These are phyloP conservation scores for Hypolimnas misippus DNA, from an alignment of 2,888 invertebrate species.

Conservation along the genomic window DNA sequence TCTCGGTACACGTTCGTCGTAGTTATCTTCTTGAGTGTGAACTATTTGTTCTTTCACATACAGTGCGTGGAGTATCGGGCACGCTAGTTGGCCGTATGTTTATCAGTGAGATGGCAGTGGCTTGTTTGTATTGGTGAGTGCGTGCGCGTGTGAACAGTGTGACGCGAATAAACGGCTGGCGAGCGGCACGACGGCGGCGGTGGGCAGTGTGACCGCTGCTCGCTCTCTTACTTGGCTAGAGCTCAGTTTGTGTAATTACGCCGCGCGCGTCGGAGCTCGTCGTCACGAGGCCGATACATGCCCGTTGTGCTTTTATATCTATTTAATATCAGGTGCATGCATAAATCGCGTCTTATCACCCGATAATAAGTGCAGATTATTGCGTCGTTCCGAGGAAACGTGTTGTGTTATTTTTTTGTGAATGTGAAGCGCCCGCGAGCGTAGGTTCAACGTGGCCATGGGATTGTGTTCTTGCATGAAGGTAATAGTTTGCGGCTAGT, in stretches of 20 bases:
- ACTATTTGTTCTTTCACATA: constrained; percentile 13
- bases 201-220: constrained; percentile 52
- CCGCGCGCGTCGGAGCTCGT: constrained; percentile 71
- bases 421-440: constrained; percentile 63
- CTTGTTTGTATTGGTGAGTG: constrained; percentile 77
- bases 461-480: constrained; percentile 72
- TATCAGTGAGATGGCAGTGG: constrained; percentile 52
- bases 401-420: constrained; percentile 60
- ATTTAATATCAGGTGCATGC: constrained; percentile 62
- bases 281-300: constrained; percentile 68
- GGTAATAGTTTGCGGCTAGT: constrained; percentile 70
- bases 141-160: constrained; percentile 74
- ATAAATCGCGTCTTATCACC: constrained; percentile 72
- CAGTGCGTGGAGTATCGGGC: constrained; percentile 17
- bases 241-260: constrained; percentile 68
- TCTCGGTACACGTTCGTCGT: constrained; percentile 13
- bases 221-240: constrained; percentile 42
- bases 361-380: constrained; percentile 76
- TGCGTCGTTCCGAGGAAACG: constrained; percentile 54
- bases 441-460: constrained; percentile 76
- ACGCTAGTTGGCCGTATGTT: constrained; percentile 41
- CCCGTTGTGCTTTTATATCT: constrained; percentile 51
- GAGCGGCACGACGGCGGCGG: constrained; percentile 51
- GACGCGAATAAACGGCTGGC: constrained; percentile 77
- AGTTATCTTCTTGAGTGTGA: constrained; percentile 19